These are phyloP conservation scores for Bryconaethiops microstoma DNA, from an alignment of 2,797 vertebrate genomes.

Conservation along the genomic window DNA sequence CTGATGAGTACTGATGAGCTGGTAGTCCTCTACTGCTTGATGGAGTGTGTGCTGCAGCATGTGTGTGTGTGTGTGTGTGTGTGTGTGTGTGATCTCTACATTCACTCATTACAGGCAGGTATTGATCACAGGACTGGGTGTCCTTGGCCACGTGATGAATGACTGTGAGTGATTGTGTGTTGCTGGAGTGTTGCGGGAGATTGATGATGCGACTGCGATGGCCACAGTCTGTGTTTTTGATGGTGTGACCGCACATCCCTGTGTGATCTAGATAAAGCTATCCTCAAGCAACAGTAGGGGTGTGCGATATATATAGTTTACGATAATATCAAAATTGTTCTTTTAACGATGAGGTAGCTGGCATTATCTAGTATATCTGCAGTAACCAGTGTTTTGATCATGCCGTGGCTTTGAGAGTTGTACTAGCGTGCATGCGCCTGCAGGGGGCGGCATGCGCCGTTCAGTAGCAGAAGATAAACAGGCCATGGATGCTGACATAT, in stretches of 20 bases:
- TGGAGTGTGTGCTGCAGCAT: constrained; percentile 50
- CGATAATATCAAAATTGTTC: no score
- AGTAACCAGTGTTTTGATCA: no score
- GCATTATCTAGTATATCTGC: no score
- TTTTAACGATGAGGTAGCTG: no score
- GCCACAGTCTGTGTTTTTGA: not conserved
- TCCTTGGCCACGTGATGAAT: constrained; percentile 53
- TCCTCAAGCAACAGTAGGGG: no score
- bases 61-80: constrained; percentile 31
- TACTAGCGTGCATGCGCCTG: no score
- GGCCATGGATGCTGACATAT: no score
- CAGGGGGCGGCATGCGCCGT: no score
- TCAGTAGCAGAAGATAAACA: no score
- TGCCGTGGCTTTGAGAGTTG: no score
- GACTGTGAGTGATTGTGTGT: constrained; percentile 27
- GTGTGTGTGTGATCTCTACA: constrained; percentile 9
- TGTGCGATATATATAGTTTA: no score
- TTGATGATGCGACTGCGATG: not conserved
- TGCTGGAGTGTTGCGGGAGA: not conserved
- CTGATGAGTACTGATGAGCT: constrained; percentile 49
- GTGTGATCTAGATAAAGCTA: constrained; percentile 1
- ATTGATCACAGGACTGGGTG: constrained; percentile 51
- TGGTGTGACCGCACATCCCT: not conserved
- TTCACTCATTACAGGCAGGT: constrained; percentile 35
- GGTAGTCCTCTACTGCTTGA: constrained; percentile 25